Evolutionary conservation across 2,113 vertebrate genomes (phyloP), one percentile per base, ranked within the genome.

Genomic region (Marcusenius ussheri): DNA sequence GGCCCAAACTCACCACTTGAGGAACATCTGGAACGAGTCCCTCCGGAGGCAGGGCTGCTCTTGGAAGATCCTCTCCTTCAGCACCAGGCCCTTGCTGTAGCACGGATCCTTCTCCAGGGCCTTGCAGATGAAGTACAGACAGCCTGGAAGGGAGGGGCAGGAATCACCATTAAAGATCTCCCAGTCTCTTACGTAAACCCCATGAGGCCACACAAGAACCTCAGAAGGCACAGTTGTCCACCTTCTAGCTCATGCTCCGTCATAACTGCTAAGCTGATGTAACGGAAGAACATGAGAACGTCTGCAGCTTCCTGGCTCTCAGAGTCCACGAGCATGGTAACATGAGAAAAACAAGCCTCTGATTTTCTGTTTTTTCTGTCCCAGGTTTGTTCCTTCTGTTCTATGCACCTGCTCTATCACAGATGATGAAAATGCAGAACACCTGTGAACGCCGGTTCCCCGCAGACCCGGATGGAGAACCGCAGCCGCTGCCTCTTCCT

Each of bases 41-140:
- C 96, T 97, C 91, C 91, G 96, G 89, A 99, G 96, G 91, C 97
- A 97, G 4, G 98, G 98, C 91, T 99, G 98, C 92, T 99, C 98
- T 92, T 97, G 93, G 89, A 99, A 99, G 88, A 99, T 99, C 93
- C 96, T 97, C 94, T 99, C 98, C 93, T 98, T 99, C 89, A 99
- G 94, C 91, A 99, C 98, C 88, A 98, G 93, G 2, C 97, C 98
- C 94, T 99, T 99, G 92, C 97, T 97, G 93, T 99, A 99, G 0
- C 95, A 96, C 90, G 97, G 96, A 90, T 99, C 98, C 92, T 97
- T 98, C 93, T 98, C 97, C 90, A 99, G 91, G 27, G 98, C 98
- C 95, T 99, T 99, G 92, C 97, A 97, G 92, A 99, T 99, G 83
- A 97, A 98, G 93, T 99, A 98, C 90, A 99, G 94, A 93, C 98